Percentiles rank a stretch among this genome's conserved stretches.
Evolutionary conservation across 1,140 invertebrate genomes (phyloP).

Genomic region (Semibalanus balanoides): DNA sequence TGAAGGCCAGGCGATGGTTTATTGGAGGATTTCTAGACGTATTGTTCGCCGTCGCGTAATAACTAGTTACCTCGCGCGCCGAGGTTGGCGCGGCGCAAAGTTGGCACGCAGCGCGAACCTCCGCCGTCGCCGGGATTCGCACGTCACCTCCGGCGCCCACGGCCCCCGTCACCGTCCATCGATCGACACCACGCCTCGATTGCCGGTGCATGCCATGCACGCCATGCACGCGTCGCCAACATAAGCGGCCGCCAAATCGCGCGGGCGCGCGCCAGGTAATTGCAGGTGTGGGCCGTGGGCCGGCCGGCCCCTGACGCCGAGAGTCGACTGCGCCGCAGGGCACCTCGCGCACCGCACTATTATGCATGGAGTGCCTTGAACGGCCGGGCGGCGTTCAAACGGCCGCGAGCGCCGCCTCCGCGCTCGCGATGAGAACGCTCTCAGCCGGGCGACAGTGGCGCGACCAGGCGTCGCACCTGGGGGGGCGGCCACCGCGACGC

Average conservation of each 20-base stretch:
- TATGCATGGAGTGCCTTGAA: not conserved
- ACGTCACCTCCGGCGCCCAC: not conserved
- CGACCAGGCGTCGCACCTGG: not conserved
- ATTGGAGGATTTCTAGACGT: not conserved
- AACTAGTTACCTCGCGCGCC: not conserved
- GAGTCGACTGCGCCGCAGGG: not conserved
- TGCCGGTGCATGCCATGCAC: not conserved
- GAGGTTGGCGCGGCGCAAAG: slow-evolving; percentile 1
- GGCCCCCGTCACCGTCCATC: not conserved
- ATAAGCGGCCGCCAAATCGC: not conserved
- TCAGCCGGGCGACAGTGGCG: not conserved
- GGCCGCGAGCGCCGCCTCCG: too few relatives aligned
- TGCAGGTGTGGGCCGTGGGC: not conserved
- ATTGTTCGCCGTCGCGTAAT: not conserved
- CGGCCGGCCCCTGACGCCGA: not conserved
- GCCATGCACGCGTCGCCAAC: not conserved
- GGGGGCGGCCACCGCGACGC: too few relatives aligned
- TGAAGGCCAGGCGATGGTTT: not conserved
- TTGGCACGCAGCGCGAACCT: not conserved
- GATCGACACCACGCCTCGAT: not conserved
- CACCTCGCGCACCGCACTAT: not conserved
- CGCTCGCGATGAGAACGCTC: not conserved
- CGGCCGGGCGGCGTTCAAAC: not conserved
- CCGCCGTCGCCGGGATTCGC: too few relatives aligned
- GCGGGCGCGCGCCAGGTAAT: not conserved